These are phyloP conservation scores for Euplagia quadripunctaria DNA, from an alignment of 2,888 invertebrate species.

Conservation along the genomic window DNA sequence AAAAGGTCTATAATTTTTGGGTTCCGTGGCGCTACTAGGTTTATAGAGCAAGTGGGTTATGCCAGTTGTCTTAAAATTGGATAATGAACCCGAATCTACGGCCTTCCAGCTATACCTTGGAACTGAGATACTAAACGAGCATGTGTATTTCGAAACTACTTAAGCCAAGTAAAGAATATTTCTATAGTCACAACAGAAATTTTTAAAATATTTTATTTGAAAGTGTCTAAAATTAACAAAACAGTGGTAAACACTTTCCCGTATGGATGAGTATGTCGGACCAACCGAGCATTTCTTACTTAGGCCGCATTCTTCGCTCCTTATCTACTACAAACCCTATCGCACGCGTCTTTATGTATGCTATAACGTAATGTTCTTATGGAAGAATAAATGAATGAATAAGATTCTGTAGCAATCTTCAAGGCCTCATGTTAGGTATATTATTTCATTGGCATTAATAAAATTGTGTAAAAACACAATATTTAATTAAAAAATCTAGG, in stretches of 20 bases:
- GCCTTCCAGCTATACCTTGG: too few species aligned
- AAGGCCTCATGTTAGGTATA: not conserved
- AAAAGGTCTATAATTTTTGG: too few species aligned
- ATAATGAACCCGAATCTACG: too few species aligned
- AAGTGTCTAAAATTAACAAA: slow-evolving; percentile 44
- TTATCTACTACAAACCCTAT: slow-evolving; percentile 68
- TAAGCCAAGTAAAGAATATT: too few species aligned
- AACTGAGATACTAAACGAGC: too few species aligned
- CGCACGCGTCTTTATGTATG: slow-evolving; percentile 30
- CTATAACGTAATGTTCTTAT: slow-evolving; percentile 9
- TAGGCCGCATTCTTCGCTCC: slow-evolving; percentile 76
- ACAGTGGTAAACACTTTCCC: slow-evolving; percentile 54
- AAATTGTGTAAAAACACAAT: not conserved
- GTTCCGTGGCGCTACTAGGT: too few species aligned
- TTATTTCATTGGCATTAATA: not conserved
- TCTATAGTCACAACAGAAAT: too few species aligned
- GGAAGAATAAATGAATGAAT: too few species aligned
- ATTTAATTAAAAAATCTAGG: not conserved
- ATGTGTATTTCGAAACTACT: too few species aligned
- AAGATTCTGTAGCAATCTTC: not conserved
- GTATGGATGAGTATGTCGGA: slow-evolving; percentile 48
- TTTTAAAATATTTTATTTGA: slow-evolving; percentile 25
- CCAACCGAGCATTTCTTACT: slow-evolving; percentile 72
- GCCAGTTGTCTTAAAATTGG: too few species aligned
- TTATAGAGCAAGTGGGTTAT: too few species aligned